Base-by-base conservation (phyloP, 2,797 vertebrate genomes). In the Hyperoplus immaculatus region DNA sequence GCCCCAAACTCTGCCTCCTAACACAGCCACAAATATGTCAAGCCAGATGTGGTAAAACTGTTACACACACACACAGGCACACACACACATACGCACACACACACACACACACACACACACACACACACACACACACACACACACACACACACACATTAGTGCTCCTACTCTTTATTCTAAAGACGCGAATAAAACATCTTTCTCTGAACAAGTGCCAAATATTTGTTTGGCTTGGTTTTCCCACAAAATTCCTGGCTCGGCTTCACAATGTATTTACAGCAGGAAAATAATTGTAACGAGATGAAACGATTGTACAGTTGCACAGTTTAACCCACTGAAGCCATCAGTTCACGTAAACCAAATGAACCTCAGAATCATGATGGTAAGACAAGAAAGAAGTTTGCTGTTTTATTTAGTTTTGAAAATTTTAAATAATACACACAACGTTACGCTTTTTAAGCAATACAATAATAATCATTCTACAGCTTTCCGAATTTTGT, bases 1-100 rank as follows among this genome's bases (percentile, higher is more conserved):
- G 29, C 38, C 8, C 11, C 18, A 15, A 49, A 36, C 14, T 9
- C 39, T 67, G 29, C 39, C 16, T 21, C 51, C 21, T 77, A 46
- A 29, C 75, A 57, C 72, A 0, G 51, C 42, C 46, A 11, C 65
- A 69, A 82, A 81, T 29, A 29, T 29, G 68, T 67, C 4, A 6
- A 85, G 75, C 72, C 84, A 85, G 80, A 87, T 89, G 85, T 12
- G 18, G 62, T 81, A 69, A 86, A 83, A 77, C 8, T 7, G 10
- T n/a, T 54, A 60, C 78, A 75, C 12, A 13, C 65, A 75, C 53
- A 18, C 11, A 7, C 18, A 14, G 3, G 3, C 29, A 29, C 29
- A 29, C 29, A 29, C 29, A 29, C 29, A 29, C 29, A 29, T 3
- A 29, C 29, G 3, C 29, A 29, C 29, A 29, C 29, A 29, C 29